Percentiles rank a stretch among this genome's conserved stretches.
phyloP scores from a whole-genome alignment of 2,113 vertebrate species.

The Mixornis gularis region DNA sequence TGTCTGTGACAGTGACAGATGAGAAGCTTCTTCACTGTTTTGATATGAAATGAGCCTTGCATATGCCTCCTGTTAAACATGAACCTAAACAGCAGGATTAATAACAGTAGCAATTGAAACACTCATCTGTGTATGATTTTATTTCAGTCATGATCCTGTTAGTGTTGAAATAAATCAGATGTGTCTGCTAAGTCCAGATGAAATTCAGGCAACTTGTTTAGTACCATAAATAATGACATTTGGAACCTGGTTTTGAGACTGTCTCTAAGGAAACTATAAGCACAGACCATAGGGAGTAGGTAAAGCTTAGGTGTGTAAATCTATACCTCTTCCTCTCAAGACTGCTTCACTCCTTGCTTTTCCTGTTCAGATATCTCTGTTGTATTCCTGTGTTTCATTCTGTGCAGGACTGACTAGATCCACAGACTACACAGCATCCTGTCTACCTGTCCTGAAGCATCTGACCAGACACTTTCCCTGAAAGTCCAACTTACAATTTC shows the following conservation, averaged over 20 bases:
- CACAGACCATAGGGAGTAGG: not conserved
- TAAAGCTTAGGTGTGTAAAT: not conserved
- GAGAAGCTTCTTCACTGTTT: constrained; percentile 23
- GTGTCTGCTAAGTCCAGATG: not conserved
- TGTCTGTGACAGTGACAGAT: constrained; percentile 37
- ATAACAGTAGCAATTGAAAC: not conserved
- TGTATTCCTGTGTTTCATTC: not conserved
- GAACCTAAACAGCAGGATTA: constrained; percentile 32
- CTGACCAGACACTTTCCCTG: not conserved
- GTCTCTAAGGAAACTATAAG: not conserved
- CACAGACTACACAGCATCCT: not conserved
- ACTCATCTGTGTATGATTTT: not conserved
- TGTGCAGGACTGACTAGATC: not conserved
- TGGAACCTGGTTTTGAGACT: not conserved
- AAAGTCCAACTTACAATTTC: not conserved
- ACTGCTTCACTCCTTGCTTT: not conserved
- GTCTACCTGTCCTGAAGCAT: not conserved
- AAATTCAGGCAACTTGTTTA: not conserved
- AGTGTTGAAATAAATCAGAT: not conserved
- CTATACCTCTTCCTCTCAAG: not conserved
- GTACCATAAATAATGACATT: not conserved
- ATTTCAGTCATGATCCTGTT: constrained; percentile 6
- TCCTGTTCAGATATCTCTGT: not conserved
- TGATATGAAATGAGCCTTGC: constrained; percentile 50
- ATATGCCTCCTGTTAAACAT: constrained; percentile 31